Evolutionary conservation across 2,113 vertebrate genomes (phyloP).

Genomic region (Hypocryptadius cinnamomeus): DNA sequence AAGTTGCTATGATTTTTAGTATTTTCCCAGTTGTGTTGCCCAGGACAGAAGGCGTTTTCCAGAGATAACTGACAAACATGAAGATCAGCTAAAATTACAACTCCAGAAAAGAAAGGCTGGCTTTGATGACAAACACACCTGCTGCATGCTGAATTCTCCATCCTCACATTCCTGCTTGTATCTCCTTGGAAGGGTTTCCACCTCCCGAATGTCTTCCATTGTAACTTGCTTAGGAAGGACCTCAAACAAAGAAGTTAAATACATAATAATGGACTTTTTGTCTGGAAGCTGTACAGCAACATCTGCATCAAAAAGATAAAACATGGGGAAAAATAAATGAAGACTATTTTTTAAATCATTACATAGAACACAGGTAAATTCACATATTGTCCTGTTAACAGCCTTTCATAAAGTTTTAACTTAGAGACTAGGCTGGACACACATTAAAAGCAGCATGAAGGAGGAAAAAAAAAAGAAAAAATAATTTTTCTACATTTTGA

Average conservation of each 20-base stretch:
- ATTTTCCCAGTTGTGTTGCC: neutral
- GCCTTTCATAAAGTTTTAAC: neutral
- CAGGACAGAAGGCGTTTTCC: neutral
- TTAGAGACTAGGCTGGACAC: neutral
- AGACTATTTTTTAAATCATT: neutral
- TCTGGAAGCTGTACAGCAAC: slow-evolving; percentile 93
- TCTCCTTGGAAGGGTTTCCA: slow-evolving; percentile 90
- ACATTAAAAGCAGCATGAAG: neutral
- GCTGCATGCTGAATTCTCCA: slow-evolving; percentile 56
- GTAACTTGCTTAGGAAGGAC: slow-evolving; percentile 94
- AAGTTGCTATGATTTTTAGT: neutral
- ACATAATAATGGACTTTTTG: slow-evolving; percentile 99
- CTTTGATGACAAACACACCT: slow-evolving; percentile 57
- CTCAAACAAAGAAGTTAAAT: slow-evolving; percentile 94
- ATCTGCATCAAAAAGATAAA: slow-evolving; percentile 72
- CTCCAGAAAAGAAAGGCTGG: neutral
- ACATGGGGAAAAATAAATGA: neutral
- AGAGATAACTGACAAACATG: neutral
- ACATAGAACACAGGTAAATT: neutral
- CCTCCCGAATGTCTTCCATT: slow-evolving; percentile 92
- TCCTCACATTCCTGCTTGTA: slow-evolving; percentile 82
- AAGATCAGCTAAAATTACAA: neutral
- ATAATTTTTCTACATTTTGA: neutral
- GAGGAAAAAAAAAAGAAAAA: neutral
- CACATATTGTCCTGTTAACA: neutral